phyloP scores from a whole-genome alignment of 2,113 vertebrate genomes.

The Lynx canadensis region DNA sequence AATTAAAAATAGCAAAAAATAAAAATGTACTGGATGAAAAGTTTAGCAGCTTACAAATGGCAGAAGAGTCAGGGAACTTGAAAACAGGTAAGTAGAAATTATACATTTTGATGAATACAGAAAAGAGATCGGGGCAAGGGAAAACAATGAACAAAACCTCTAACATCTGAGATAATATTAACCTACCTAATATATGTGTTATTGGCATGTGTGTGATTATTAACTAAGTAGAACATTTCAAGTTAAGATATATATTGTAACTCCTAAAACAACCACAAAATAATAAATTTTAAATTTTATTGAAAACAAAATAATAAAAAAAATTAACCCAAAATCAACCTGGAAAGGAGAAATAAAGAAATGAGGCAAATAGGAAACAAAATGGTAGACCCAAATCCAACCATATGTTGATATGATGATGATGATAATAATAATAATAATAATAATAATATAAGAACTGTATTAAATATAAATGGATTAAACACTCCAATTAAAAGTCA shows the following conservation, averaged over 20 bases:
- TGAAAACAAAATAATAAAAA: background rate
- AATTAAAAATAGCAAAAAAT: background rate
- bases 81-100: conserved; percentile 23
- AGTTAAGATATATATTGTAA: background rate
- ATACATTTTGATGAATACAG: background rate
- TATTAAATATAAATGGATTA: background rate
- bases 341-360: background rate
- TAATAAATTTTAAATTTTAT: background rate
- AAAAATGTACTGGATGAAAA: background rate
- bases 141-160: background rate
- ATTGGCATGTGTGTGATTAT: background rate
- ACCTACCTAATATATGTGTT: background rate
- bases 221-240: background rate
- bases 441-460: too few species aligned
- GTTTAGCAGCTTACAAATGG: background rate
- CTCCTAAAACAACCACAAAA: background rate
- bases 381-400: background rate
- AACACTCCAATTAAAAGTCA: background rate
- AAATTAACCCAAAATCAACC: background rate
- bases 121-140: background rate
- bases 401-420: background rate
- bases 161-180: background rate
- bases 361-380: background rate
- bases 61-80: background rate
- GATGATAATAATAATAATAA: too few species aligned